Conservation (phyloP, 1,140 invertebrate genomes). For the Adoxophyes honmai region DNA sequence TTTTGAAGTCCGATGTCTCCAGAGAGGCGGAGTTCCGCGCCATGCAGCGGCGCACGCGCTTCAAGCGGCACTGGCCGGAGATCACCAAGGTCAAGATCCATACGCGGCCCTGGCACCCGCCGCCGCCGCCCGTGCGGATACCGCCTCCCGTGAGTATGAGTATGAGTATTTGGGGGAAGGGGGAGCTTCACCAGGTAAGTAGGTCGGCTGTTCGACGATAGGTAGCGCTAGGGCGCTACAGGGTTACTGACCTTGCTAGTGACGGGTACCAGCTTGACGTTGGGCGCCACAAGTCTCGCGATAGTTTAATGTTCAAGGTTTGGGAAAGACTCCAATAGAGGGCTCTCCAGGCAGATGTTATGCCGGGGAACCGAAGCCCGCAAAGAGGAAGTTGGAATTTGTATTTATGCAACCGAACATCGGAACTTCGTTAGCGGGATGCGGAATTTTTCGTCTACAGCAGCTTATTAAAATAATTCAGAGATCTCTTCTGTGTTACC, state of each 20-base stretch:
- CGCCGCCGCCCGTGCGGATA: conserved; percentile 38
- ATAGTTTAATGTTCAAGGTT: background rate
- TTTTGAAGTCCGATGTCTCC: too few relatives aligned
- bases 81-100: conserved; percentile 43
- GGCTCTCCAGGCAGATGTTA: too few relatives aligned
- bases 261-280: background rate
- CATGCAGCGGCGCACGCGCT: conserved; percentile 18
- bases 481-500: too few relatives aligned
- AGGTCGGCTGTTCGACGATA: too few relatives aligned
- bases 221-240: too few relatives aligned
- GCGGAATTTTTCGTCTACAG: too few relatives aligned
- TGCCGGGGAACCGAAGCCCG: too few relatives aligned
- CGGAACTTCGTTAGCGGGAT: too few relatives aligned
- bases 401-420: too few relatives aligned
- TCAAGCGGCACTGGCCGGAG: conserved; percentile 54
- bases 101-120: conserved; percentile 46
- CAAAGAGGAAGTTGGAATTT: too few relatives aligned
- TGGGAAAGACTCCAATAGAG: background rate
- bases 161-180: background rate
- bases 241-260: too few relatives aligned
- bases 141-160: conserved; percentile 39
- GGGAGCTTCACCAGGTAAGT: background rate
- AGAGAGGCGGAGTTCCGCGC: background rate
- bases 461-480: too few relatives aligned
- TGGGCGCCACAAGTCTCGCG: background rate